phyloP scores from a whole-genome alignment of 2,113 vertebrate genomes.

The Macroglossus sobrinus region DNA sequence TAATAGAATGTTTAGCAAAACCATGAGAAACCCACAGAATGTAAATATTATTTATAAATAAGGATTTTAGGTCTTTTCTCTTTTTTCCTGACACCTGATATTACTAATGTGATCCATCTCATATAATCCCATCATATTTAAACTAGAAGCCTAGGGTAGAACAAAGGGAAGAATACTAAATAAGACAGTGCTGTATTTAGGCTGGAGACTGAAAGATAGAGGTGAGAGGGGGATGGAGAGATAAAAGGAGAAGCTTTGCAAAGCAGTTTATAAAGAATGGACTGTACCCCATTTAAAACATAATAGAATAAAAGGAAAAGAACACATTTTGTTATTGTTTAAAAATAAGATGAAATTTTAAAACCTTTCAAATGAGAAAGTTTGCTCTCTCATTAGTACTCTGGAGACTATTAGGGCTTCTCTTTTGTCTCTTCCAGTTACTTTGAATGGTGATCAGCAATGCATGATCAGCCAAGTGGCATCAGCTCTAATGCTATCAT shows the following conservation, averaged over 20 bases:
- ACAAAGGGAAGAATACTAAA: constrained; percentile 22
- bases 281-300: neutral
- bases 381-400: constrained; percentile 72
- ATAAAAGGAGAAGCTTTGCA: neutral
- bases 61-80: neutral
- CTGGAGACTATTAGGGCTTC: constrained; percentile 59
- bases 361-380: constrained; percentile 75
- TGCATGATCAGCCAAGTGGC: constrained; percentile 71
- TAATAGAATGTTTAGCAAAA: constrained; percentile 34
- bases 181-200: neutral
- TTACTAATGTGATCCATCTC: neutral
- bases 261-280: constrained; percentile 22
- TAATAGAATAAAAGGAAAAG: constrained; percentile 59
- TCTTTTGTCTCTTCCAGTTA: constrained; percentile 76
- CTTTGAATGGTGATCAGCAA: constrained; percentile 77
- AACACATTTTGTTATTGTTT: constrained; percentile 69
- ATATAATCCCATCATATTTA: neutral
- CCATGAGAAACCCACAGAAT: neutral
- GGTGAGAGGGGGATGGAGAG: neutral
- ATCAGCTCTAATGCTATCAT: constrained; percentile 68
- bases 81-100: neutral
- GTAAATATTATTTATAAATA: neutral
- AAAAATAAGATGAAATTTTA: constrained; percentile 64
- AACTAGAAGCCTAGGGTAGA: constrained; percentile 9
- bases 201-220: neutral